Evolutionary conservation across 2,888 invertebrate genomes (phyloP).

Genomic region (Lomographa bimaculata): DNA sequence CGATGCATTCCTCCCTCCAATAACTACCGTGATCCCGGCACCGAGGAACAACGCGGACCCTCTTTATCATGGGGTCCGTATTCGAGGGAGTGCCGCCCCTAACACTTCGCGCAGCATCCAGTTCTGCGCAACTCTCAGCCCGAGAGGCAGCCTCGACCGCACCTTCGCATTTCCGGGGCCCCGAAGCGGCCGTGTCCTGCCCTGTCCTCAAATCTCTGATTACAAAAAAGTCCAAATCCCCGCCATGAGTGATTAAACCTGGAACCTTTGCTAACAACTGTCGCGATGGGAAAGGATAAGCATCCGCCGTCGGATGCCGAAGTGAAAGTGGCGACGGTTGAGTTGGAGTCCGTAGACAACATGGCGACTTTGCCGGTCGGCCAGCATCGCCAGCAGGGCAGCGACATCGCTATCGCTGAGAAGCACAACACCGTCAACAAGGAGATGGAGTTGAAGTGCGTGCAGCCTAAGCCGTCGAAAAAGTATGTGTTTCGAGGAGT

Average conservation of each 20-base stretch:
- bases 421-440: slow-evolving; percentile 93
- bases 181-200: slow-evolving; percentile 50
- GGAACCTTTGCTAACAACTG: slow-evolving; percentile 27
- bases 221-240: slow-evolving; percentile 37
- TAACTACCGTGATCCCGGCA: slow-evolving; percentile 42
- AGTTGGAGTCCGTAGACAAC: slow-evolving; percentile 93
- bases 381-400: slow-evolving; percentile 87
- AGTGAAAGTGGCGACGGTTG: slow-evolving; percentile 95
- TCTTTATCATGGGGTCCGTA: slow-evolving; percentile 31
- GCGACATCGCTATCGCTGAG: slow-evolving; percentile 89
- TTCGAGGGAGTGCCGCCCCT: slow-evolving; percentile 71
- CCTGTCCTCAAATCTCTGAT: slow-evolving; percentile 46
- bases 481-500: slow-evolving; percentile 82
- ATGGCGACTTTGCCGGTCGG: slow-evolving; percentile 95
- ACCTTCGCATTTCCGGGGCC: slow-evolving; percentile 70
- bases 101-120: slow-evolving; percentile 73
- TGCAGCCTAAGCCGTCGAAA: slow-evolving; percentile 92
- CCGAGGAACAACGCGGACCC: slow-evolving; percentile 58
- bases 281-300: slow-evolving; percentile 74
- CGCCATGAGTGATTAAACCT: slow-evolving; percentile 46
- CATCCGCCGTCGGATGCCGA: slow-evolving; percentile 85
- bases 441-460: slow-evolving; percentile 94
- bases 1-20: slow-evolving; percentile 42
- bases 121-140: slow-evolving; percentile 76
- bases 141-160: slow-evolving; percentile 61